Percentiles rank a stretch among this genome's conserved stretches.
phyloP scores from a whole-genome alignment of 2,797 vertebrate species.

The Thamnophis elegans region DNA sequence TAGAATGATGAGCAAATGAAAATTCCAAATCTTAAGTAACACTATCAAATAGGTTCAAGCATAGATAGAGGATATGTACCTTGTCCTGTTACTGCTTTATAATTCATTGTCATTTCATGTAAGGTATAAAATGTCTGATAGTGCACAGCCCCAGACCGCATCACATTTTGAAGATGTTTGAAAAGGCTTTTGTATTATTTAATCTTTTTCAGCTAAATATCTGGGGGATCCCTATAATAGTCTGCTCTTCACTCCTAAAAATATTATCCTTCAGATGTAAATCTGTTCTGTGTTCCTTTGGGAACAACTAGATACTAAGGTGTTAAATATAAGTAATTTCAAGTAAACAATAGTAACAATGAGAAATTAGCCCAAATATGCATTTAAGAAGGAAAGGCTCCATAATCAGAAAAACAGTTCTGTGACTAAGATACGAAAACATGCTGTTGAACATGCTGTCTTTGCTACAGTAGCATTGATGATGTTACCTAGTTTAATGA shows the following conservation, averaged over 20 bases:
- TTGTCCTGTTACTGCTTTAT: not conserved
- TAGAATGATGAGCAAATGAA: not conserved
- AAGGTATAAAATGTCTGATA: not conserved
- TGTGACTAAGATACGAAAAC: not conserved
- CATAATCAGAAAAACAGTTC: not conserved
- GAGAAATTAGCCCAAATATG: not conserved
- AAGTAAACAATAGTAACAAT: not conserved
- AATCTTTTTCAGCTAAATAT: not conserved
- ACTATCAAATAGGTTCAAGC: not conserved
- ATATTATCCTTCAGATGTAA: not conserved
- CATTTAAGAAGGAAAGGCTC: not conserved
- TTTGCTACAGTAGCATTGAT: too few relatives aligned
- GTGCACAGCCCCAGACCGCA: not conserved
- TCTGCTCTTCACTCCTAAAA: too few relatives aligned
- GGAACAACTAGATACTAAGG: too few relatives aligned
- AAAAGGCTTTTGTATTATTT: not conserved
- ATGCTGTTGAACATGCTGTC: not conserved
- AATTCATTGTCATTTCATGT: not conserved
- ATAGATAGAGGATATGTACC: not conserved
- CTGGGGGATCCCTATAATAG: not conserved
- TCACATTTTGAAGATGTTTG: not conserved
- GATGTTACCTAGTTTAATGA: too few relatives aligned
- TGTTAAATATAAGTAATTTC: not conserved
- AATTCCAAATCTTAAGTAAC: not conserved
- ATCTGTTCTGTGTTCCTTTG: not conserved